phyloP scores from a whole-genome alignment of 2,888 invertebrate species.

The Amphimallon solstitiale region DNA sequence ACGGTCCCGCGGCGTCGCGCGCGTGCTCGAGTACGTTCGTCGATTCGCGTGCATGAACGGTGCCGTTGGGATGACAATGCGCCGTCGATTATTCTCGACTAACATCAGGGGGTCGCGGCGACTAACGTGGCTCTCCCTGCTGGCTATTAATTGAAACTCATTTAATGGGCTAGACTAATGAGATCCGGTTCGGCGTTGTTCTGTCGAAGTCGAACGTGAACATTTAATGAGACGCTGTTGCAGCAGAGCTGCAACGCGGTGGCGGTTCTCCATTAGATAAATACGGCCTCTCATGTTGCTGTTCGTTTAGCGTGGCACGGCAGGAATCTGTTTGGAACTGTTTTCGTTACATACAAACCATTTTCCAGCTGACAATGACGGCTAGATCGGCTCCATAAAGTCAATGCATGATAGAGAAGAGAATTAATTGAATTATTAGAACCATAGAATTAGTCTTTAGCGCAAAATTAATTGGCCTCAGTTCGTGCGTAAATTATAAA shows the following conservation, averaged over 20 bases:
- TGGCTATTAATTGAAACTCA: constrained; percentile 54
- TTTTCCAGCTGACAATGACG: too few relatives aligned
- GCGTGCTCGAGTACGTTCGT: not conserved
- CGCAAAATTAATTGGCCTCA: too few relatives aligned
- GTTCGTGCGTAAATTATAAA: too few relatives aligned
- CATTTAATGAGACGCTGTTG: constrained; percentile 54
- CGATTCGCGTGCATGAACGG: not conserved
- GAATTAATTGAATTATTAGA: too few relatives aligned
- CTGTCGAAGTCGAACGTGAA: constrained; percentile 57
- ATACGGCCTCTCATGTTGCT: too few relatives aligned
- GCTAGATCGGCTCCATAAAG: too few relatives aligned
- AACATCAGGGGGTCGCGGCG: not conserved
- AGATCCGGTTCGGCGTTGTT: constrained; percentile 54
- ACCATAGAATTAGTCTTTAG: too few relatives aligned
- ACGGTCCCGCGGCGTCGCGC: not conserved
- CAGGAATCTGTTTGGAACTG: too few relatives aligned
- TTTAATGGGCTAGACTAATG: constrained; percentile 56
- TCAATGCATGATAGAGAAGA: too few relatives aligned
- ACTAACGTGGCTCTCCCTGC: not conserved
- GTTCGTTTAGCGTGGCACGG: too few relatives aligned
- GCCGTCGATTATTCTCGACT: not conserved
- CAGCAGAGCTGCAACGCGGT: not conserved
- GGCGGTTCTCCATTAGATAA: too few relatives aligned
- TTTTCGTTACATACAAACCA: too few relatives aligned
- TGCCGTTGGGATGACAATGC: not conserved